phyloP scores from a whole-genome alignment of 2,888 invertebrate genomes.

The Agonopterix heracliana region DNA sequence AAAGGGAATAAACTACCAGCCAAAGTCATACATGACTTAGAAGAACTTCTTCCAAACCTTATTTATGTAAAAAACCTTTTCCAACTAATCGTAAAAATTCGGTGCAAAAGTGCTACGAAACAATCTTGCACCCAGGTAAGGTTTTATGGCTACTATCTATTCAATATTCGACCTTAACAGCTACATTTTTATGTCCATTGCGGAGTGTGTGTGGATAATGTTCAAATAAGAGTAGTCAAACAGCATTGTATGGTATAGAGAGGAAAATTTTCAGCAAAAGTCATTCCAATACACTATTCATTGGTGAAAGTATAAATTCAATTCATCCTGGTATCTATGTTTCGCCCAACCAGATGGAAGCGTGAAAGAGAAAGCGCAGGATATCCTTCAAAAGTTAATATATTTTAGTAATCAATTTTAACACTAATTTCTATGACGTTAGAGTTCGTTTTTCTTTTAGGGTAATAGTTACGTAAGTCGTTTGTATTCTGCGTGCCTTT shows the following conservation, averaged over 20 bases:
- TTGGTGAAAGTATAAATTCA: slow-evolving; percentile 59
- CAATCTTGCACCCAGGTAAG: background rate
- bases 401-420: slow-evolving; percentile 18
- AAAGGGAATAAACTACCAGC: no score
- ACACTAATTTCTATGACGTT: slow-evolving; percentile 4
- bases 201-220: no score
- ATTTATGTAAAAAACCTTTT: slow-evolving; percentile 1
- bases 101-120: slow-evolving; percentile 1
- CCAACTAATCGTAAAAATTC: slow-evolving; percentile 5
- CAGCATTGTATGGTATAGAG: no score
- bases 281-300: slow-evolving; percentile 24
- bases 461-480: slow-evolving; percentile 20
- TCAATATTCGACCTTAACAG: background rate
- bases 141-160: background rate
- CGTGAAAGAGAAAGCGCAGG: slow-evolving; percentile 50
- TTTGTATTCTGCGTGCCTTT: slow-evolving; percentile 26
- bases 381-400: slow-evolving; percentile 54
- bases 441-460: slow-evolving; percentile 20
- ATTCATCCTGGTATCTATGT: slow-evolving; percentile 66
- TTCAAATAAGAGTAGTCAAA: no score
- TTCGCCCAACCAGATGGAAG: slow-evolving; percentile 63
- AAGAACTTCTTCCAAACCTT: no score
- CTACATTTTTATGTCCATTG: no score
- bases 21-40: no score
- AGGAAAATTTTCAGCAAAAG: no score